Evolutionary conservation across 2,888 invertebrate genomes (phyloP), one percentile per base, ranked within the genome.

Genomic region (Anorthoa munda): DNA sequence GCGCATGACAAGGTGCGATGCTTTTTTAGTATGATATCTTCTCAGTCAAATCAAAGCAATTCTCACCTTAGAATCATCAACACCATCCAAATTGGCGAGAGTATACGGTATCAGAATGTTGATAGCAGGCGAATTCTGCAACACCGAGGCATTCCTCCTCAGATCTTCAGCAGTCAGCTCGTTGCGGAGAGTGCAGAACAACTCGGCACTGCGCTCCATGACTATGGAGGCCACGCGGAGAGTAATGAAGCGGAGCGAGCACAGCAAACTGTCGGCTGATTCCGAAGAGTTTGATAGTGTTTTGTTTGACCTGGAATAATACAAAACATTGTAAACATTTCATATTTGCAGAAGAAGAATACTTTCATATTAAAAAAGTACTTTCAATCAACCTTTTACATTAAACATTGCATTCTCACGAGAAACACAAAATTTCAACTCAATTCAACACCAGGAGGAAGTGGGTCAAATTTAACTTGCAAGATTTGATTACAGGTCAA

Each of bases 91-190:
- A 89, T 99, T 98, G 12, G 99, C 98, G 89, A 99, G 97, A 21
- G 98, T 97, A 77, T 98, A 96, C 0, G 99, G 99, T 85, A 99
- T 93, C 61, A 99, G 96, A 0, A 98, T 98, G 53, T 97, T 98
- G 90, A 98, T 97, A 83, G 96, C 97, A 67, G 97, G 95, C 9
- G 96, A 94, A n/a, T 91, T 89, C 65, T 96, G 94, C 76, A 96
- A 82, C 63, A 93, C 92, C 0, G 90, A 64, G 0, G 93, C 92
- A 79, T 94, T 94, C 26, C 95, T 87, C 15, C 92, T 84, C 82
- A 96, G 82, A 59, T 96, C 95, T 66, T 96, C 97, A 1, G 96
- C 94, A 0, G 97, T 95, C 48, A 97, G 92, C 75, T 97, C 97
- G 91, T 98, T 98, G 59, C 98, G 97, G 0, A 98, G 97, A 67